Evolutionary conservation across 1,140 invertebrate species (phyloP), one percentile per base, ranked within the genome.

Genomic region (Colletes gigas): DNA sequence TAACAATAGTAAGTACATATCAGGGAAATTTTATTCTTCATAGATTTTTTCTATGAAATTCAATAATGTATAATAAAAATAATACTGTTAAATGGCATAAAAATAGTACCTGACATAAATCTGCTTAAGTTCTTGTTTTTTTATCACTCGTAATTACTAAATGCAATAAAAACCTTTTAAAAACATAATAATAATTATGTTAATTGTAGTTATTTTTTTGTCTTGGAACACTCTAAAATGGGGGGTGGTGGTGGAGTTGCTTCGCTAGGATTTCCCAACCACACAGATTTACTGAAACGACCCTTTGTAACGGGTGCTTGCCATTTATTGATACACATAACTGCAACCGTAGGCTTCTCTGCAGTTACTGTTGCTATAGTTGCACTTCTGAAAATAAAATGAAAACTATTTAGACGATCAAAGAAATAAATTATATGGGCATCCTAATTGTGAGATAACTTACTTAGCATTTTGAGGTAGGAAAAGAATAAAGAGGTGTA

Each of bases 221-320:
- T 68, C 84, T 82, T 88, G 44, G 84, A 67, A 59, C 77, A 86
- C 55, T 89, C 88, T 85, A 88, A 81, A 59, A 90, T 84, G 47
- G 90, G 86, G 39, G 88, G 84, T 62, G 87, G 87, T 60, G 86
- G 88, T 47, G 85, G 83, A 14, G 88, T 81, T 57, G 85, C 79
- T 74, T 92, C 91, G 68, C 87, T 90, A 57, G 91, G 90, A 89
- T 90, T 92, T 70, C 89, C 91, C 70, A 91, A 39, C 90, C 90
- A 91, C 0, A 92, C 91, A 9, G 89, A 92, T 88, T 92, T 92
- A 85, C 89, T 91, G 84, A 93, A 93, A 39, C 92, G 89, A 67
- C 92, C 92, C 77, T 92, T 93, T 72, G 91, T 90, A 75, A 92
- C 89, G 59, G 91, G 91, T 66, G 90, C 71, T 81, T 92, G 92